Percentiles rank a stretch among this genome's conserved stretches.
Evolutionary conservation across 2,113 vertebrate genomes (phyloP).

Genomic region (Callocephalon fimbriatum): DNA sequence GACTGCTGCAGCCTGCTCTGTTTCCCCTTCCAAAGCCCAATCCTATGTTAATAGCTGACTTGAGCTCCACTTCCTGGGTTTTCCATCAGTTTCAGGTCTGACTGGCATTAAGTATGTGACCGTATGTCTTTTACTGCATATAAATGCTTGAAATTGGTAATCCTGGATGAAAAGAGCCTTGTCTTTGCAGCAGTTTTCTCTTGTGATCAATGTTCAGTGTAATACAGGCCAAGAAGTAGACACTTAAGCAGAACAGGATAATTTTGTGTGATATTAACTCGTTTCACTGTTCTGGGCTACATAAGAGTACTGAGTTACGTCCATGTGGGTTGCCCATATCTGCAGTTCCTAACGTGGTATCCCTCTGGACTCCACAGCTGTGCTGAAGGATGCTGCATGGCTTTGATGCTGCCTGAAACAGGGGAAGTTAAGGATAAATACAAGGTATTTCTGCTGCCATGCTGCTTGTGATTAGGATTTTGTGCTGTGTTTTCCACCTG

Average conservation of each 20-base stretch:
- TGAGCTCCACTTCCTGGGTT: background rate
- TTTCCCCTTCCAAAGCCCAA: background rate
- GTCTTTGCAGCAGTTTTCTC: background rate
- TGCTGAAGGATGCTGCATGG: accelerated
- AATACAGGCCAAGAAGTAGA: accelerated
- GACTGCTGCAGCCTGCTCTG: background rate
- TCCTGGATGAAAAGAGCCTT: background rate
- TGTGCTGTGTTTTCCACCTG: background rate
- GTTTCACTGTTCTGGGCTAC: accelerated
- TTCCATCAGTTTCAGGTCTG: background rate
- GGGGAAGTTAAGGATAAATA: background rate
- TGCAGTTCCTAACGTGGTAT: accelerated
- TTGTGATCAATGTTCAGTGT: background rate
- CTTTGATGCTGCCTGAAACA: background rate
- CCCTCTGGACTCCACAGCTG: accelerated
- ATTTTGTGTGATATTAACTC: background rate
- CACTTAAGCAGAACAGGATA: background rate
- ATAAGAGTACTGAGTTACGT: accelerated
- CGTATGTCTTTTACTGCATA: background rate
- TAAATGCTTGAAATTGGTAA: background rate
- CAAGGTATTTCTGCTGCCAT: background rate
- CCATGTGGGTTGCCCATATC: accelerated
- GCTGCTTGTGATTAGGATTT: background rate
- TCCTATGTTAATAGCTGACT: background rate
- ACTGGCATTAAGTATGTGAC: background rate